Evolutionary conservation across 1,140 invertebrate species (phyloP).

Genomic region (Drosophila funebris): DNA sequence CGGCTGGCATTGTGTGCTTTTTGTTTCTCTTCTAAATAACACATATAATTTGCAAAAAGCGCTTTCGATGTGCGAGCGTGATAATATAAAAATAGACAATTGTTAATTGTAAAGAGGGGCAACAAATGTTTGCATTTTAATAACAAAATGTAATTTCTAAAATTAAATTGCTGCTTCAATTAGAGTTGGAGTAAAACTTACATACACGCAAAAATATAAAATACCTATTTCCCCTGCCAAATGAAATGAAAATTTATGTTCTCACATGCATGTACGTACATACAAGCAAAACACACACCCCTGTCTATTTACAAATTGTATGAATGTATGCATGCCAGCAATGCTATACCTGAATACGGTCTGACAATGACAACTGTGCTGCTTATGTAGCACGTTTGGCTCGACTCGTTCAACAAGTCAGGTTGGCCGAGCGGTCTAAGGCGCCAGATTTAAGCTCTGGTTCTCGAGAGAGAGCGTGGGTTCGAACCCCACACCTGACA

Average conservation of each 20-base stretch:
- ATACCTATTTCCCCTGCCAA: not conserved
- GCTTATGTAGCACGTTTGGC: slow-evolving; percentile 53
- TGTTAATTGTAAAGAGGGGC: not conserved
- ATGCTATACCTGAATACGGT: slow-evolving; percentile 30
- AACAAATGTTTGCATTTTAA: slow-evolving; percentile 9
- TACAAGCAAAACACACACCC: slow-evolving; percentile 30
- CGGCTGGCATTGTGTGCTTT: slow-evolving; percentile 16
- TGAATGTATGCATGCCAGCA: not conserved
- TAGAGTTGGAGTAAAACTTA: not conserved
- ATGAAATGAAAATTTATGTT: not conserved
- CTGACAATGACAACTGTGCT: slow-evolving; percentile 15
- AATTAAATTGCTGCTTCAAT: not conserved
- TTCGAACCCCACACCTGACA: slow-evolving; percentile 91
- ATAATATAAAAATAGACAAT: slow-evolving; percentile 20
- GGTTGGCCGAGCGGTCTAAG: slow-evolving; percentile 90
- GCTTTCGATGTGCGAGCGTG: not conserved
- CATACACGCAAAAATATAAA: not conserved
- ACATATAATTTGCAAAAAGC: slow-evolving; percentile 1
- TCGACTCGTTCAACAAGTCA: slow-evolving; percentile 76
- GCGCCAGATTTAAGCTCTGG: slow-evolving; percentile 90
- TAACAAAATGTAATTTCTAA: not conserved
- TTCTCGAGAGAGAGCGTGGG: slow-evolving; percentile 89
- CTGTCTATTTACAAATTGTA: not conserved
- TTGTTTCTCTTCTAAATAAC: slow-evolving; percentile 25
- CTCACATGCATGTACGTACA: not conserved